A percentile compares a stretch with the other conserved stretches of the same genome.
These are phyloP conservation scores for Drosophila nikananu DNA, from an alignment of 1,140 invertebrate species.

Conservation along the genomic window DNA sequence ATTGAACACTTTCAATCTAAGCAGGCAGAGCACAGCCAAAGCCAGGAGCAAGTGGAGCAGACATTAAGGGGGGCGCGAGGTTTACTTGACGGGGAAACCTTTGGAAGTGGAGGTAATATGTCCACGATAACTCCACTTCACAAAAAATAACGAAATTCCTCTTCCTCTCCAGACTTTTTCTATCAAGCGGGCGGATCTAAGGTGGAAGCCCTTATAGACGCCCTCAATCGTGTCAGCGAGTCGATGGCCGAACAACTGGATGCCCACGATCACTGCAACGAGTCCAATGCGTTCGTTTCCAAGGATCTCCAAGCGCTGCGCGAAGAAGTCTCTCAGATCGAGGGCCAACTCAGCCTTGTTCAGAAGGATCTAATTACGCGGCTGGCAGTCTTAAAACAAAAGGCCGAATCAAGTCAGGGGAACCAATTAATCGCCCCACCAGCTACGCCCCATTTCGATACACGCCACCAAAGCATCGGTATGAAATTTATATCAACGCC, in stretches of 20 bases:
- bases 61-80: conserved; percentile 36
- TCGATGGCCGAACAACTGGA: conserved; percentile 68
- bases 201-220: conserved; percentile 46
- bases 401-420: not conserved
- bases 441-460: conserved; percentile 39
- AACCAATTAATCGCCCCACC: conserved; percentile 4
- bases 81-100: conserved; percentile 23
- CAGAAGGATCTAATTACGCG: conserved; percentile 46
- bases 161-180: not conserved
- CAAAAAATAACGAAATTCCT: not conserved
- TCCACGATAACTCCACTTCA: not conserved
- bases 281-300: conserved; percentile 54
- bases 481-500: conserved; percentile 76
- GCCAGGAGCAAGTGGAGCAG: conserved; percentile 47
- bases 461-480: conserved; percentile 9
- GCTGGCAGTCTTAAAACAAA: conserved; percentile 34
- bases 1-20: conserved; percentile 67
- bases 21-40: conserved; percentile 42
- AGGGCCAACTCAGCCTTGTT: conserved; percentile 56
- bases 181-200: conserved; percentile 21
- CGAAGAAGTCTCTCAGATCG: conserved; percentile 54
- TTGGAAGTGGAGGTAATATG: conserved; percentile 18
- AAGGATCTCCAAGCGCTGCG: conserved; percentile 46
- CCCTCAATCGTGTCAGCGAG: conserved; percentile 61
- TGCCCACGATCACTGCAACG: conserved; percentile 61